Evolutionary conservation across 1,140 invertebrate species (phyloP).

Genomic region (Pantala flavescens): DNA sequence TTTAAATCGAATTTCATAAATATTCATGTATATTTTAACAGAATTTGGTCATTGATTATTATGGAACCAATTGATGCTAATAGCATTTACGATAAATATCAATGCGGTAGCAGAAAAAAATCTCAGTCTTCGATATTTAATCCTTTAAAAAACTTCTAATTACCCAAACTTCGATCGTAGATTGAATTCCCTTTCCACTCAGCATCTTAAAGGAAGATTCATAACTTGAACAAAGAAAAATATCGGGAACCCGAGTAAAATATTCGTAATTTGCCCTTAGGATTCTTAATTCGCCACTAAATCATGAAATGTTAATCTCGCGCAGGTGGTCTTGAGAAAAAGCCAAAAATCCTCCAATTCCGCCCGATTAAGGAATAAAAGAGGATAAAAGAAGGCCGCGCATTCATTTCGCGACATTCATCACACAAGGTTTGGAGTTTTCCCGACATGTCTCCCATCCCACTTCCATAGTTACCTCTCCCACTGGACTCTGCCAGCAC

Average conservation of each 20-base stretch:
- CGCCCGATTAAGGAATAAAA: not conserved
- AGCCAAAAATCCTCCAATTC: conserved; percentile 9
- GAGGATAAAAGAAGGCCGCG: not conserved
- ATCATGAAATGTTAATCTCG: conserved; percentile 7
- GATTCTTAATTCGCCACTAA: not conserved
- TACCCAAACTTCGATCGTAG: too few relatives aligned
- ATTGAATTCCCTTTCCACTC: too few relatives aligned
- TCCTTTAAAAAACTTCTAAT: too few relatives aligned
- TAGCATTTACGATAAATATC: too few relatives aligned
- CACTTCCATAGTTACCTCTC: not conserved
- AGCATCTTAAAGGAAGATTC: too few relatives aligned
- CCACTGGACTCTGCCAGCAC: not conserved
- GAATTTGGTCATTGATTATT: too few relatives aligned
- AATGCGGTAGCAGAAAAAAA: too few relatives aligned
- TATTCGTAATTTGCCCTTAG: not conserved
- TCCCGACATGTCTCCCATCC: not conserved
- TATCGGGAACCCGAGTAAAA: not conserved
- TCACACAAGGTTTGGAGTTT: not conserved
- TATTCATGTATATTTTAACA: too few relatives aligned
- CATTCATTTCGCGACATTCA: not conserved
- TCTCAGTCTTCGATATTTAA: too few relatives aligned
- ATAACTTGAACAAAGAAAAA: too few relatives aligned
- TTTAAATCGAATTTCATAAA: too few relatives aligned
- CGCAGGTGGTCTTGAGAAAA: not conserved
- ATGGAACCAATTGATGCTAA: too few relatives aligned